phyloP scores from a whole-genome alignment of 2,113 vertebrate species.

The Eupsittula cactorum region DNA sequence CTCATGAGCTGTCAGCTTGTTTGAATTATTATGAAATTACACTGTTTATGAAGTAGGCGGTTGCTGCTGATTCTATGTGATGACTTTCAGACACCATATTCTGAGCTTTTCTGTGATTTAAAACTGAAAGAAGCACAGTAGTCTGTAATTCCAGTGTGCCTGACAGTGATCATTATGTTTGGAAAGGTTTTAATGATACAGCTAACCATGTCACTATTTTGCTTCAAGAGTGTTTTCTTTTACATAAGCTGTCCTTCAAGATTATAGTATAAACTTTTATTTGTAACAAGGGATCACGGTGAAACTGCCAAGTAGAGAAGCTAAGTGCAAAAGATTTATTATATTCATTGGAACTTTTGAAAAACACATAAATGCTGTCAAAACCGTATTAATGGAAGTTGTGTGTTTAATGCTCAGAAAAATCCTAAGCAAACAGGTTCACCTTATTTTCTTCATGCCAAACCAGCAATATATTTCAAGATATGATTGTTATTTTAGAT shows the following conservation, averaged over 20 bases:
- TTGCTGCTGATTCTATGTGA: neutral
- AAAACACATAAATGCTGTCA: neutral
- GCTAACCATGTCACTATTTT: neutral
- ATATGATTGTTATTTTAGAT: neutral
- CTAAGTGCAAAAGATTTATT: neutral
- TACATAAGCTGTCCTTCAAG: constrained; percentile 8
- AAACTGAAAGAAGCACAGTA: neutral
- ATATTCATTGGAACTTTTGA: neutral
- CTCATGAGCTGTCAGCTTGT: neutral
- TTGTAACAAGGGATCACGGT: neutral
- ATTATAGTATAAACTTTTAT: neutral
- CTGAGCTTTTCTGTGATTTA: neutral
- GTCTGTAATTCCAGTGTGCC: neutral
- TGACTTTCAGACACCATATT: neutral
- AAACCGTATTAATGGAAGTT: neutral
- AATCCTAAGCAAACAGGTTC: neutral
- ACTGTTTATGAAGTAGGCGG: neutral
- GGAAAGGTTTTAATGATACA: neutral
- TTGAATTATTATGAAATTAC: neutral
- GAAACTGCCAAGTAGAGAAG: neutral
- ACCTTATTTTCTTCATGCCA: neutral
- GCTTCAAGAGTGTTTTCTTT: neutral
- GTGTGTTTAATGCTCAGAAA: neutral
- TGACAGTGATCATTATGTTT: neutral
- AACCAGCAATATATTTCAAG: neutral